A percentile compares a stretch with the other conserved stretches of the same genome.
Evolutionary conservation across 2,888 invertebrate genomes (phyloP).

Genomic region (Drosophila fulvimacula): DNA sequence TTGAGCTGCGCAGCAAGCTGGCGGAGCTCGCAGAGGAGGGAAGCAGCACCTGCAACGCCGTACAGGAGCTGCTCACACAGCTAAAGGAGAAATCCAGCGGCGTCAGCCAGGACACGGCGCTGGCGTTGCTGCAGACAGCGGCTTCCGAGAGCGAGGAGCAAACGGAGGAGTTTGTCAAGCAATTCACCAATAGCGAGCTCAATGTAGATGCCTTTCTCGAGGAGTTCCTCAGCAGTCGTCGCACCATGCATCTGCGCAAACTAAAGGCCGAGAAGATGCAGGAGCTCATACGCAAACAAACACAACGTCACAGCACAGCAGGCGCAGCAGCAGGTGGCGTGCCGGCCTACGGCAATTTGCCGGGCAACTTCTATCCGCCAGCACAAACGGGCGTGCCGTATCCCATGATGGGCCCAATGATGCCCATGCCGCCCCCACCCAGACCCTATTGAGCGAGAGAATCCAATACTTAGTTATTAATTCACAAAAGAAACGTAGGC

Average conservation of each 20-base stretch:
- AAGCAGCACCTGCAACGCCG: constrained; percentile 88
- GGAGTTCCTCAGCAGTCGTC: constrained; percentile 91
- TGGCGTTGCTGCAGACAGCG: constrained; percentile 95
- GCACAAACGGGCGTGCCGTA: constrained; percentile 80
- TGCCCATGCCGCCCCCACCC: constrained; percentile 94
- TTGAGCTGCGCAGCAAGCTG: constrained; percentile 90
- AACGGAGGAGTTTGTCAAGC: constrained; percentile 93
- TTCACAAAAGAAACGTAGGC: background rate
- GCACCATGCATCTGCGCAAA: constrained; percentile 91
- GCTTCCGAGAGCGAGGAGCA: constrained; percentile 97
- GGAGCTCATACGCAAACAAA: constrained; percentile 87
- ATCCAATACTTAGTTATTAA: background rate
- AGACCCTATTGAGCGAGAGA: constrained; percentile 86
- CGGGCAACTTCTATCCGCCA: constrained; percentile 61
- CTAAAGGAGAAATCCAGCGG: constrained; percentile 91
- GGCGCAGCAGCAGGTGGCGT: constrained; percentile 8
- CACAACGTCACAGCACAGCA: constrained; percentile 65
- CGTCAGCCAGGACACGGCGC: constrained; percentile 93
- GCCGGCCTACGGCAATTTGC: constrained; percentile 75
- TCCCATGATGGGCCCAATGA: constrained; percentile 87
- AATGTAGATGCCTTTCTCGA: constrained; percentile 94
- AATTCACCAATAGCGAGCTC: constrained; percentile 89
- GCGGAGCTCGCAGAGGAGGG: constrained; percentile 89
- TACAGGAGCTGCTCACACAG: constrained; percentile 91
- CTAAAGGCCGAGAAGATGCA: constrained; percentile 97